Base-by-base conservation (phyloP, 2,113 vertebrate species). In the Hippocampus mohnikei region DNA sequence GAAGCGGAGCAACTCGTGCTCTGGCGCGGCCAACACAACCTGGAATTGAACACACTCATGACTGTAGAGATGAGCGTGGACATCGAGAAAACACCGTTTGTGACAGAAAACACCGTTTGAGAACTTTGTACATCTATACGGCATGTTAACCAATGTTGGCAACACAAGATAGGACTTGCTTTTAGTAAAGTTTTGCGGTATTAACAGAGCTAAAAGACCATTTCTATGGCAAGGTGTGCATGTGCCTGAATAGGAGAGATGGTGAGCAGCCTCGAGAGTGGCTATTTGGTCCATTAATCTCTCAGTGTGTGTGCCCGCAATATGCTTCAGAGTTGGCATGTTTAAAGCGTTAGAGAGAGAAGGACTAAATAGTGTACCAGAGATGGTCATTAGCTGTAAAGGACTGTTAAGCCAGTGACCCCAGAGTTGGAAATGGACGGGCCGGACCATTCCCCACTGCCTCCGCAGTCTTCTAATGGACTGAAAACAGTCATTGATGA, bases 381-480 rank as follows among this genome's bases (percentile, higher is more conserved):
- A 81, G 81, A 78, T 75, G 77, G 80, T 86, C 86, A 89, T 90
- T 90, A 89, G 69, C 79, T 80, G 76, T 79, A 75, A 83, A 73
- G 58, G 67, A 87, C 80, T 67, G 77, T 66, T 66, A 73, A 80
- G 84, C 56, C 70, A 21, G 46, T 79, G 80, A 87, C 88, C 82
- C 72, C 62, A 23, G 59, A 50, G 73, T 69, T 58, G 18, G 67
- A 80, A 81, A 87, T 84, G 68, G 75, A 87, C 29, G 70, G 77
- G 71, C 56, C 72, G 52, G 63, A 72, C 70, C 71, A n/a, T 80
- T 73, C 56, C 41, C 48, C n/a, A 60, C 72, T 86, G 75, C 68
- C 76, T 71, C 56, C 2, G 6, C 48, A 46, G 50, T 75, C 76
- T 72, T 75, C 71, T 84, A 87, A 89, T 85, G 79, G 79, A 83